A percentile compares a stretch with the other conserved stretches of the same genome.
phyloP scores from a whole-genome alignment of 2,797 vertebrate species.

The Ctenopoma kingsleyae region DNA sequence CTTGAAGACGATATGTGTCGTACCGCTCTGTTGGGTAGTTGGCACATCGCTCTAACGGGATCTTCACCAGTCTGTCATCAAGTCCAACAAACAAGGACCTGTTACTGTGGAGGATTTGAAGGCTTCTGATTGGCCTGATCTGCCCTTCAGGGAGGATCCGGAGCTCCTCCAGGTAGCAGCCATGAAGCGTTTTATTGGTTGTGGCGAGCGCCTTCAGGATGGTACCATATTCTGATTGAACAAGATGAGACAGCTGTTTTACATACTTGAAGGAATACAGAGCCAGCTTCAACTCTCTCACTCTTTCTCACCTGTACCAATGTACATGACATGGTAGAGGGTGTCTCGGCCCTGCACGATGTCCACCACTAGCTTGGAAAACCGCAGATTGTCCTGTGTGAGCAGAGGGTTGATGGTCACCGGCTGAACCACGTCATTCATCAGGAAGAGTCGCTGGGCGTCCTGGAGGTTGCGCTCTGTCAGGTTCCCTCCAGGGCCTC shows the following conservation, averaged over 20 bases:
- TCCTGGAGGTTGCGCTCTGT: slow-evolving; percentile 95
- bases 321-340: slow-evolving; percentile 94
- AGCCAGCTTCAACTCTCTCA: rapidly evolving
- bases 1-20: neutral
- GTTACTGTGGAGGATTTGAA: slow-evolving; percentile 91
- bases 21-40: slow-evolving; percentile 77
- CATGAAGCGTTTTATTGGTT: slow-evolving; percentile 86
- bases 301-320: slow-evolving; percentile 89
- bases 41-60: slow-evolving; percentile 89
- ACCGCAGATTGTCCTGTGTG: slow-evolving; percentile 92
- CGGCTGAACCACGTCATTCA: slow-evolving; percentile 94
- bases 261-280: neutral
- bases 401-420: slow-evolving; percentile 89
- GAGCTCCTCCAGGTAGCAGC: slow-evolving; percentile 94
- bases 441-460: slow-evolving; percentile 94
- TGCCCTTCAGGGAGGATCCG: slow-evolving; percentile 88
- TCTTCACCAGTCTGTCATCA: slow-evolving; percentile 88
- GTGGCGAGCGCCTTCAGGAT: slow-evolving; percentile 93
- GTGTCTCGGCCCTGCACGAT: slow-evolving; percentile 92
- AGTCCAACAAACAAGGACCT: slow-evolving; percentile 93
- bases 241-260: neutral
- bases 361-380: slow-evolving; percentile 93
- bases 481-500: slow-evolving; percentile 89
- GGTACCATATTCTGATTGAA: slow-evolving; percentile 90
- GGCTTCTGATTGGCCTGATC: slow-evolving; percentile 87